Evolutionary conservation across 1,140 invertebrate genomes (phyloP).

Genomic region (Panagrolaimus sp.): DNA sequence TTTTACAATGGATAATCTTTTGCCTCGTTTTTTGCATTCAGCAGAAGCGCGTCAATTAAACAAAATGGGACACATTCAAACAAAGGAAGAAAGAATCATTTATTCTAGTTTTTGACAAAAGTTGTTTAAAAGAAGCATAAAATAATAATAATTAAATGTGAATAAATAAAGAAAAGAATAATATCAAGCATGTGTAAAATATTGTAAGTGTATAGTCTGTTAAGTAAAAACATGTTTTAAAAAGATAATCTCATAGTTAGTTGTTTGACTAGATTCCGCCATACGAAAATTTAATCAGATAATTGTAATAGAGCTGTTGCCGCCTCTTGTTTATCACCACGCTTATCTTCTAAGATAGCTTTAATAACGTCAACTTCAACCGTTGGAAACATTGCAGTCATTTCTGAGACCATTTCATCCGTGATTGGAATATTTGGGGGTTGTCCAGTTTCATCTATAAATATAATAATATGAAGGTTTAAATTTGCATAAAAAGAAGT

Average conservation of each 20-base stretch:
- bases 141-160: too few relatives aligned
- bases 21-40: too few relatives aligned
- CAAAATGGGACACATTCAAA: too few relatives aligned
- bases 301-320: slow-evolving; percentile 85
- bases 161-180: not conserved
- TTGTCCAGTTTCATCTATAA: not conserved
- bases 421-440: slow-evolving; percentile 36
- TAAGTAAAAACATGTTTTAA: not conserved
- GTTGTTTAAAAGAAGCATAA: too few relatives aligned
- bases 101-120: too few relatives aligned
- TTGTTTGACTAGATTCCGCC: not conserved
- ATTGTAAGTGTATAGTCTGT: not conserved
- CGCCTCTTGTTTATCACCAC: slow-evolving; percentile 79
- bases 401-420: slow-evolving; percentile 61
- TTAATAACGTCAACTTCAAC: slow-evolving; percentile 84
- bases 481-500: not conserved
- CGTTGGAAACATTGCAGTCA: slow-evolving; percentile 91
- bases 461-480: not conserved
- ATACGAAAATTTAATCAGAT: slow-evolving; percentile 42
- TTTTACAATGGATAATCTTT: too few relatives aligned
- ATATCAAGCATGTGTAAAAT: not conserved
- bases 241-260: not conserved
- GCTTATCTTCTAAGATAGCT: slow-evolving; percentile 79
- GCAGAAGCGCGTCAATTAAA: too few relatives aligned
- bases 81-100: too few relatives aligned